These are phyloP conservation scores for Agonopterix arenella DNA, from an alignment of 2,888 invertebrate genomes.

Conservation along the genomic window DNA sequence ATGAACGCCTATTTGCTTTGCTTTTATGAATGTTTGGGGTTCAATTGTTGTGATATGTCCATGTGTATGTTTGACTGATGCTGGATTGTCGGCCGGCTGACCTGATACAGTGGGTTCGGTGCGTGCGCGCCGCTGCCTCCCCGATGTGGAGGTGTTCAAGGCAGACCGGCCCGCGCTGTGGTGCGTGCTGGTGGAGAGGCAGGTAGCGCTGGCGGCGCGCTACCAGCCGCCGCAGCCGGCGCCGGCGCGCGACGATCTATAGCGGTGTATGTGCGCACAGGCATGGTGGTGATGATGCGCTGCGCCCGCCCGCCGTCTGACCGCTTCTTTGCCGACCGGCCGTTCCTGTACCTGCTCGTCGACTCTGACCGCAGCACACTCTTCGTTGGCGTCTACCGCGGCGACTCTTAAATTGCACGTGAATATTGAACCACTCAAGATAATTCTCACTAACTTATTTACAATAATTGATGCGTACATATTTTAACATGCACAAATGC, in stretches of 20 bases:
- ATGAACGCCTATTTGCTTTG: neutral
- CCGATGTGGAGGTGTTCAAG: conserved; percentile 25
- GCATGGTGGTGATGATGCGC: conserved; percentile 54
- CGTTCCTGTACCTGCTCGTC: conserved; percentile 54
- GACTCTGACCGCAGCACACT: conserved; percentile 29
- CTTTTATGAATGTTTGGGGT: conserved; percentile 4
- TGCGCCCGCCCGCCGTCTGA: conserved; percentile 38
- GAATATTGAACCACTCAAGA: too few species aligned
- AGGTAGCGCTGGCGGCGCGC: conserved; percentile 25
- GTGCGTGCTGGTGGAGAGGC: conserved; percentile 30
- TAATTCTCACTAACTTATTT: too few species aligned
- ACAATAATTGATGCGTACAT: too few species aligned
- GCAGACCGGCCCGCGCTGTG: conserved; percentile 54
- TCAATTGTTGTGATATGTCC: conserved; percentile 9
- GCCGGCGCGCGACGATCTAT: conserved; percentile 36
- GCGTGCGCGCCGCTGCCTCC: conserved; percentile 37
- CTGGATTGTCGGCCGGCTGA: conserved; percentile 20
- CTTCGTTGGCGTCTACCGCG: conserved; percentile 49
- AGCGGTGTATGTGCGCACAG: conserved; percentile 13
- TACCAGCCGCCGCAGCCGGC: conserved; percentile 22
- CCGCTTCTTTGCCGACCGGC: conserved; percentile 54
- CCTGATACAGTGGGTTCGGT: conserved; percentile 32
- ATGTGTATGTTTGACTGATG: conserved; percentile 20
- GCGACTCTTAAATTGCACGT: conserved; percentile 14
- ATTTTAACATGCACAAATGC: too few species aligned